Percentiles rank a stretch among this genome's conserved stretches.
These are phyloP conservation scores for Mesitornis unicolor DNA, from an alignment of 2,113 vertebrate genomes.

Conservation along the genomic window DNA sequence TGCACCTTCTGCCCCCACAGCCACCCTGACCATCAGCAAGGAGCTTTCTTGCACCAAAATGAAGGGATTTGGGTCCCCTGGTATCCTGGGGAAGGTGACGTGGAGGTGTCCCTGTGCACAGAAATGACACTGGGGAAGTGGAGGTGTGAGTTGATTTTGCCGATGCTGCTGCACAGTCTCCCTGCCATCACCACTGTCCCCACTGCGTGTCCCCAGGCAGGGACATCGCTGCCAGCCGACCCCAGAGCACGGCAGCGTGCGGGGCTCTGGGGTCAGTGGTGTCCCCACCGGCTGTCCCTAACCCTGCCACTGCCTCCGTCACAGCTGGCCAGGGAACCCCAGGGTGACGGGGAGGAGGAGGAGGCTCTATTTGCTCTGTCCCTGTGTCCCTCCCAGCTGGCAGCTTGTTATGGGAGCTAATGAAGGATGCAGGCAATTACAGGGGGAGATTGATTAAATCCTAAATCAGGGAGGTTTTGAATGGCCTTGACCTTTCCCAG, in stretches of 20 bases:
- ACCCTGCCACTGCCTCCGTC: neutral
- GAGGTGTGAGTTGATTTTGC: neutral
- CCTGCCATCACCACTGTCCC: neutral
- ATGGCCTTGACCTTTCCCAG: neutral
- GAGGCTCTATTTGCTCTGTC: neutral
- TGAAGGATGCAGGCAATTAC: neutral
- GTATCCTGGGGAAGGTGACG: neutral
- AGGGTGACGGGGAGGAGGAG: accelerated
- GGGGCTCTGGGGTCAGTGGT: accelerated
- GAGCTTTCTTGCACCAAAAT: neutral
- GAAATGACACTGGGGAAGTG: accelerated
- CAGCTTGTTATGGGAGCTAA: neutral
- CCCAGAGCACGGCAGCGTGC: accelerated
- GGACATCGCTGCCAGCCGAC: neutral
- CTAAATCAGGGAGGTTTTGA: neutral
- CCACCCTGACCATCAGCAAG: accelerated
- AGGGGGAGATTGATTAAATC: neutral
- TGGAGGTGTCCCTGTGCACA: accelerated
- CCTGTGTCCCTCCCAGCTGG: neutral
- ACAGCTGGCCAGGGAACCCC: neutral
- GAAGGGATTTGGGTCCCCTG: neutral
- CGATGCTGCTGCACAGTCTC: neutral
- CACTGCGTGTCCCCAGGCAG: neutral
- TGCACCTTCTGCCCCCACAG: neutral
- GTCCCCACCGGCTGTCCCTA: conserved; percentile 25